Evolutionary conservation across 2,113 vertebrate species (phyloP).

Genomic region (Chaetorhynchus papuensis): DNA sequence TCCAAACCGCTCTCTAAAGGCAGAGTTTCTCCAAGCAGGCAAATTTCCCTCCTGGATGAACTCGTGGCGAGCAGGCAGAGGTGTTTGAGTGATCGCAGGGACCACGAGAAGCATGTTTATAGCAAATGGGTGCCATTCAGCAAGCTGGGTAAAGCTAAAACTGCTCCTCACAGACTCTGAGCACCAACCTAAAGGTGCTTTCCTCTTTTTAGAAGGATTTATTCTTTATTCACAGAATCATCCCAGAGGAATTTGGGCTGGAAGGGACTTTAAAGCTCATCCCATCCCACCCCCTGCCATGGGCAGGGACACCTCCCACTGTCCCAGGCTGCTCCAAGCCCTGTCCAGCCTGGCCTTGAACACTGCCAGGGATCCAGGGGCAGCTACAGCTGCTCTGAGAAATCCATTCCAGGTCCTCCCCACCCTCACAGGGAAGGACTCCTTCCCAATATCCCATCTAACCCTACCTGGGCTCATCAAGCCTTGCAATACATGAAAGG

Average conservation of each 20-base stretch:
- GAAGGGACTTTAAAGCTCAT: not conserved
- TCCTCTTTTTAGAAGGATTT: not conserved
- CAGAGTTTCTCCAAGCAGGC: not conserved
- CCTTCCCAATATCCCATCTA: not conserved
- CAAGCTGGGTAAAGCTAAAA: not conserved
- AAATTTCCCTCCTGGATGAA: not conserved
- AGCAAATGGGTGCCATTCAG: not conserved
- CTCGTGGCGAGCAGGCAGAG: not conserved
- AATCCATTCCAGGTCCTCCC: not conserved
- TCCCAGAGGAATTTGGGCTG: not conserved
- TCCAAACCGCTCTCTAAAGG: not conserved
- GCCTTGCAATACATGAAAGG: not conserved
- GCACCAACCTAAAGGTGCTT: not conserved
- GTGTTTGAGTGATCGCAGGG: not conserved
- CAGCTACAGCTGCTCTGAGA: not conserved
- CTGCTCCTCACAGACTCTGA: not conserved
- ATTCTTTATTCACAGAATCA: not conserved
- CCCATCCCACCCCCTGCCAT: fast-evolving
- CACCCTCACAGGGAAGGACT: fast-evolving
- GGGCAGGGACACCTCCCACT: not conserved
- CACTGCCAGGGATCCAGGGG: not conserved
- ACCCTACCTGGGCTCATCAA: not conserved
- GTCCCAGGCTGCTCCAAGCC: fast-evolving
- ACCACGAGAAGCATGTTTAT: not conserved
- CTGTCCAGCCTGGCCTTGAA: fast-evolving